Percentiles rank a stretch among this genome's conserved stretches.
These are phyloP conservation scores for Neodon shergylaensis DNA, from an alignment of 2,113 vertebrate species.

Conservation along the genomic window DNA sequence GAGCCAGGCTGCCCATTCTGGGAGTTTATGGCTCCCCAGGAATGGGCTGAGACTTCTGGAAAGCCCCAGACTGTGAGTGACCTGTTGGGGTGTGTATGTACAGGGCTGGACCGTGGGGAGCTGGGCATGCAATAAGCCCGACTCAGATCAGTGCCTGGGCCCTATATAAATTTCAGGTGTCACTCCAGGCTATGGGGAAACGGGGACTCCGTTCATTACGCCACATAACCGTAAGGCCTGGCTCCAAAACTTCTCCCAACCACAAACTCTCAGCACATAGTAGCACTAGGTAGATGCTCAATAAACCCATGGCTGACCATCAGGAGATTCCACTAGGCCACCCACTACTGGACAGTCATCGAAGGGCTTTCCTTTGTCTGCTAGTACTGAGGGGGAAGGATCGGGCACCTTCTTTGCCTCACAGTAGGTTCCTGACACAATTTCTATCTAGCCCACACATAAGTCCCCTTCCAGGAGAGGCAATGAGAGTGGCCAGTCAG, in stretches of 20 bases:
- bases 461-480: neutral
- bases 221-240: neutral
- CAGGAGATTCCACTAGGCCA: neutral
- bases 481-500: neutral
- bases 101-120: neutral
- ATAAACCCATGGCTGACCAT: neutral
- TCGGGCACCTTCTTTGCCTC: neutral
- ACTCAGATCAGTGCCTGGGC: neutral
- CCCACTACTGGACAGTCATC: rapidly evolving
- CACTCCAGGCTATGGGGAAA: neutral
- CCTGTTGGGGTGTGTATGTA: constrained; percentile 14
- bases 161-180: neutral
- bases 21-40: constrained; percentile 66
- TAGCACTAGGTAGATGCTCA: neutral
- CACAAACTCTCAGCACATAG: neutral
- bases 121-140: neutral
- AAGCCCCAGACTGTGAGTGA: neutral
- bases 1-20: neutral
- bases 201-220: neutral
- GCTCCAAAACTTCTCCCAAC: neutral
- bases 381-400: neutral
- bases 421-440: neutral
- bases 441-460: neutral
- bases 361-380: neutral
- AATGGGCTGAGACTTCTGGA: neutral